Evolutionary conservation across 2,888 invertebrate species (phyloP).

Genomic region (Electrophaes corylata): DNA sequence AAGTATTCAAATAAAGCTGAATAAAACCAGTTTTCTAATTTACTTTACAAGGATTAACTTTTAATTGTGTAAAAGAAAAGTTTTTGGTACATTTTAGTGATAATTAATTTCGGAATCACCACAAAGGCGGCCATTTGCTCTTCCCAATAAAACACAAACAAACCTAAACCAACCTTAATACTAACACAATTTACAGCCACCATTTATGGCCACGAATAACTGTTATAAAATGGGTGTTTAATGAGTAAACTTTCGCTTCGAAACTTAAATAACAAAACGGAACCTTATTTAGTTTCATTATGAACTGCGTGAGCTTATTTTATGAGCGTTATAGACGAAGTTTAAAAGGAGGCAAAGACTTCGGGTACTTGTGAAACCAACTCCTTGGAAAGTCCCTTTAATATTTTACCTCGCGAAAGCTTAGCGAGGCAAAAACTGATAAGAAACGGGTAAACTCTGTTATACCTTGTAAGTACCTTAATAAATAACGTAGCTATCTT

Average conservation of each 20-base stretch:
- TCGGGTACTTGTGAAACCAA: constrained; percentile 31
- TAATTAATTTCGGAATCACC: background rate
- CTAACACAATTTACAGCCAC: constrained; percentile 11
- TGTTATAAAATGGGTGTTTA: constrained; percentile 32
- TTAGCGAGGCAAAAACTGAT: constrained; percentile 48
- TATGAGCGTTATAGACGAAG: constrained; percentile 32
- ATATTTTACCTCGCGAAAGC: constrained; percentile 41
- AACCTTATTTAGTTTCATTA: constrained; percentile 34
- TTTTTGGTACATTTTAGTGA: constrained; percentile 1
- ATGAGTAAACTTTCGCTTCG: constrained; percentile 34
- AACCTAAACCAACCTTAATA: constrained; percentile 10
- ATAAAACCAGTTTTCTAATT: background rate
- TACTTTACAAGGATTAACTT: background rate
- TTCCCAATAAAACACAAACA: constrained; percentile 7
- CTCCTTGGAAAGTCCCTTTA: constrained; percentile 33
- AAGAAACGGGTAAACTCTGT: constrained; percentile 45
- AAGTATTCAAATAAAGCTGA: background rate
- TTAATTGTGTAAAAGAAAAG: background rate
- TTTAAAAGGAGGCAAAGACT: constrained; percentile 29
- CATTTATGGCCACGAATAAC: constrained; percentile 11
- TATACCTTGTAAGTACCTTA: constrained; percentile 35
- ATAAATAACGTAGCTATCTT: constrained; percentile 32
- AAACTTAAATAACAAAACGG: constrained; percentile 29
- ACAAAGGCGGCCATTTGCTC: constrained; percentile 3
- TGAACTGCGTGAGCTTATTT: constrained; percentile 25